phyloP scores from a whole-genome alignment of 2,797 vertebrate species.

The Anabacerthia variegaticeps region DNA sequence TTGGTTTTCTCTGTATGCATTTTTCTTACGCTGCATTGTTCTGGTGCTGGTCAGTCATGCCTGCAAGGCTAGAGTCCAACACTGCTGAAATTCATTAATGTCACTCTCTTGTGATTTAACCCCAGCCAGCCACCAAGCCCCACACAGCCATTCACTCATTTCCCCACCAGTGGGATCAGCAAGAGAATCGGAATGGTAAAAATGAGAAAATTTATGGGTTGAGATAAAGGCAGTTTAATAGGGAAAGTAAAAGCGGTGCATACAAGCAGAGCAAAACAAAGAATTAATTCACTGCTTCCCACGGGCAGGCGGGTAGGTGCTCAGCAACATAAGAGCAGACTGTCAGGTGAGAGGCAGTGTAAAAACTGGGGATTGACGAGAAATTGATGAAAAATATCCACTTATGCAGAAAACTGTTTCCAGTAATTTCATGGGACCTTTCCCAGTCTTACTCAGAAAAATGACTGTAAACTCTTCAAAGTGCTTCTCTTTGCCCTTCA shows the following conservation, averaged over 20 bases:
- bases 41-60: background rate
- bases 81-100: background rate
- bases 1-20: background rate
- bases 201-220: background rate
- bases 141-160: rapidly evolving
- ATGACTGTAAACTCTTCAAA: background rate
- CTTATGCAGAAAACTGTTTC: background rate
- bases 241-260: background rate
- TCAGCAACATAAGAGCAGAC: background rate
- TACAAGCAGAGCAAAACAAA: background rate
- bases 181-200: background rate
- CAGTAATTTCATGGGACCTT: background rate
- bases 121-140: background rate
- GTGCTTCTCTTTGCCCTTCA: background rate
- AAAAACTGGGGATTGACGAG: background rate
- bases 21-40: background rate
- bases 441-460: background rate
- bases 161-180: rapidly evolving
- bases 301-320: background rate
- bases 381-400: background rate
- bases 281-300: background rate
- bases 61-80: background rate
- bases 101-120: background rate
- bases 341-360: background rate
- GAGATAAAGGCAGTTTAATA: background rate